A percentile compares a stretch with the other conserved stretches of the same genome.
These are phyloP conservation scores for Phortica magna DNA, from an alignment of 2,888 invertebrate species.

Conservation along the genomic window DNA sequence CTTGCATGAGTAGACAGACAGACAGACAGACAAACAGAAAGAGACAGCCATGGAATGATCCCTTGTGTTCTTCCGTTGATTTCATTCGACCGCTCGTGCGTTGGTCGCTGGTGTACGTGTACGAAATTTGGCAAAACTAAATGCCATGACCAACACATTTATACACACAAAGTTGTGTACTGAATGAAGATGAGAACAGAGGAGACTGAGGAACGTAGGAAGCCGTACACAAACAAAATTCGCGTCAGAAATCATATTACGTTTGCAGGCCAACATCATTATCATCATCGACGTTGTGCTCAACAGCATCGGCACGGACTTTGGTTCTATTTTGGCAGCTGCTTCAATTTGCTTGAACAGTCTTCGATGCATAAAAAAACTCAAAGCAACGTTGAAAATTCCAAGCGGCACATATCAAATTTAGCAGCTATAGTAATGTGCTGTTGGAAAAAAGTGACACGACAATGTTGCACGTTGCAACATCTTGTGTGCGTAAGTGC, in stretches of 20 bases:
- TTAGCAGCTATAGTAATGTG: background rate
- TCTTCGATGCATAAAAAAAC: background rate
- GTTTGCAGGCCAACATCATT: background rate
- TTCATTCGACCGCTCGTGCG: background rate
- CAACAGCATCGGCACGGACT: slow-evolving; percentile 19
- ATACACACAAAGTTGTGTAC: slow-evolving; percentile 3
- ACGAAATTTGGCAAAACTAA: slow-evolving; percentile 24
- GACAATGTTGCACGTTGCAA: slow-evolving; percentile 34
- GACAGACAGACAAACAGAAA: background rate
- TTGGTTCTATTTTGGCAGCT: slow-evolving; percentile 29
- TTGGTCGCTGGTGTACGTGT: background rate
- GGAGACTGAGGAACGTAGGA: background rate
- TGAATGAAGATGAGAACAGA: background rate
- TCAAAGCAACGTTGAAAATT: background rate
- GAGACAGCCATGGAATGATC: too few relatives aligned
- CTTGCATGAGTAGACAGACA: background rate
- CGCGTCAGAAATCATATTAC: background rate
- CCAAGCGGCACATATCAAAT: background rate
- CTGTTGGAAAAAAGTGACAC: background rate
- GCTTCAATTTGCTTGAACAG: slow-evolving; percentile 32
- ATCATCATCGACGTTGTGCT: slow-evolving; percentile 22
- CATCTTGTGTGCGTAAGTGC: too few relatives aligned
- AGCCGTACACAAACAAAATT: background rate
- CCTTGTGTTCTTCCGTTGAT: background rate
- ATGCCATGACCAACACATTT: slow-evolving; percentile 15